Percentiles rank a stretch among this genome's conserved stretches.
phyloP scores from a whole-genome alignment of 2,888 invertebrate genomes.

The Leptothorax acervorum region DNA sequence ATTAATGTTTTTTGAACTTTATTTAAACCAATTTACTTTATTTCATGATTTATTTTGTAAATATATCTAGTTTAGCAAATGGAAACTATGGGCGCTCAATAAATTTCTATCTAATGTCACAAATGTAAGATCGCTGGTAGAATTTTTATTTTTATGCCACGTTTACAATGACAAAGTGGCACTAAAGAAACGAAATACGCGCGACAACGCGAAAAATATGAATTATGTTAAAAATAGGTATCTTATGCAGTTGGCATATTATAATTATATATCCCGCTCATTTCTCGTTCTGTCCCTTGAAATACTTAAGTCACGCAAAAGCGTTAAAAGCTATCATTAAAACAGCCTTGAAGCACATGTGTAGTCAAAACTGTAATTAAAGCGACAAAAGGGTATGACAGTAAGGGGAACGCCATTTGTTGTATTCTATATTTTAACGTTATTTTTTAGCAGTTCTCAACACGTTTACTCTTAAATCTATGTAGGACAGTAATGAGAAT shows the following conservation, averaged over 20 bases:
- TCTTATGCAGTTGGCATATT: constrained; percentile 41
- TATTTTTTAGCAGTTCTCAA: background rate
- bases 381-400: constrained; percentile 33
- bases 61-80: background rate
- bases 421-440: background rate
- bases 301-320: constrained; percentile 47
- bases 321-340: constrained; percentile 44
- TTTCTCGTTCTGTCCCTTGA: constrained; percentile 19
- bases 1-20: constrained; percentile 41
- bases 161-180: constrained; percentile 16
- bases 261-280: constrained; percentile 37
- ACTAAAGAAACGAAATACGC: constrained; percentile 6
- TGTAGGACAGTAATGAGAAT: background rate
- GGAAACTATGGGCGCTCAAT: constrained; percentile 29
- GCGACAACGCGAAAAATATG: constrained; percentile 16
- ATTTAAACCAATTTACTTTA: constrained; percentile 35
- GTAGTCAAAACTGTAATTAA: constrained; percentile 46
- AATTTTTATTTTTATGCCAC: constrained; percentile 32
- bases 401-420: constrained; percentile 14
- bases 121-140: background rate
- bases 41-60: constrained; percentile 36
- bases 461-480: background rate
- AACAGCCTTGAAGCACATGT: constrained; percentile 41
- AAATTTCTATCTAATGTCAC: constrained; percentile 30
- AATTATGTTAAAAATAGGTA: constrained; percentile 53